These are phyloP conservation scores for Phainopepla nitens DNA, from an alignment of 2,113 vertebrate species.

Conservation along the genomic window DNA sequence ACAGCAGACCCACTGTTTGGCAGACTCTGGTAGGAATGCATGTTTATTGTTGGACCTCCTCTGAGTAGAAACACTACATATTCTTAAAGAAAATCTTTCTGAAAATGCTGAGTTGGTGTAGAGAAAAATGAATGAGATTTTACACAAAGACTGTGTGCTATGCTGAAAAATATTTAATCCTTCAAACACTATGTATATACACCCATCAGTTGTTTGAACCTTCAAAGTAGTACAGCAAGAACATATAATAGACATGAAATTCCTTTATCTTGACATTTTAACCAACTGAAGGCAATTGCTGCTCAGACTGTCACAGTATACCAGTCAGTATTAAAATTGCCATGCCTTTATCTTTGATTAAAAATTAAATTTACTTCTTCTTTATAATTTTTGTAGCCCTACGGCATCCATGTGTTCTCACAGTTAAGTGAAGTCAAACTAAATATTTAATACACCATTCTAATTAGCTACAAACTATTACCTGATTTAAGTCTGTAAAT, in stretches of 20 bases:
- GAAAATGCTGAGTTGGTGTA: not conserved
- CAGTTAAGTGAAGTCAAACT: conserved; percentile 71
- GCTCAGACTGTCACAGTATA: not conserved
- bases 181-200: not conserved
- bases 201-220: conserved; percentile 40
- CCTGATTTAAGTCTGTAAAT: conserved; percentile 81
- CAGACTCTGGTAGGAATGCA: not conserved
- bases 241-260: conserved; percentile 42
- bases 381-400: conserved; percentile 55
- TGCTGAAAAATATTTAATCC: conserved; percentile 6
- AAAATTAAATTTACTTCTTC: conserved; percentile 69
- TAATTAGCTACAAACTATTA: conserved; percentile 84
- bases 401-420: conserved; percentile 51
- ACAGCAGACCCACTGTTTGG: not conserved
- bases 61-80: not conserved
- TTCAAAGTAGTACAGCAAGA: not conserved
- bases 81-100: not conserved
- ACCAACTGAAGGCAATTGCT: not conserved
- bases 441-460: conserved; percentile 77
- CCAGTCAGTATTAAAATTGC: conserved; percentile 39
- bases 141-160: not conserved
- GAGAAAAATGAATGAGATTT: conserved; percentile 6
- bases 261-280: conserved; percentile 61
- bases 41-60: not conserved
- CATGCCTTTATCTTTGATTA: conserved; percentile 71